Base-by-base conservation (phyloP, 1,140 invertebrate genomes). In the Hyles vespertilio region DNA sequence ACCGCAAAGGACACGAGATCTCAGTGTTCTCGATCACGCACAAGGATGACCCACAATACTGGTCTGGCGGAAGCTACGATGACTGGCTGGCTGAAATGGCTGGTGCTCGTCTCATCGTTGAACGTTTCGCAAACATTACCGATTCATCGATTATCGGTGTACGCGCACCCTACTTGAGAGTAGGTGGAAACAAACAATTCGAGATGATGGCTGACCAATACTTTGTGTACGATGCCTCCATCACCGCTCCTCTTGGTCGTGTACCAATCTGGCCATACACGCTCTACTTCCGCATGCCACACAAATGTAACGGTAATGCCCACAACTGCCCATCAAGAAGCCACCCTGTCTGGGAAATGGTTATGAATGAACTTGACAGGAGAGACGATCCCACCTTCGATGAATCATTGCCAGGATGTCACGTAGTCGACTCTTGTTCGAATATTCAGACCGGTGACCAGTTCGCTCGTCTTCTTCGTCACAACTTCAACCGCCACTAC, bases 181-280 rank as follows among this genome's bases (percentile, higher is more conserved):
- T 98, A 0, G 97, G 97, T 61, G 97, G 97, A 69, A 97, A 98
- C 89, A 97, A 96, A 67, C 96, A 98, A 91, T 98, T 98, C 84
- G 94, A 96, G 84, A 98, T 98, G 96, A 97, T 98, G 96, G 94
- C 95, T 57, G 96, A 98, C 79, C 96, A 98, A 79, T 97, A 96
- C 89, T 98, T 98, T 82, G 94, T 97, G 7, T 98, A 98, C 81
- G 97, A 98, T 81, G 95, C 97, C 3, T 97, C 96, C 3, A 98
- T 98, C 74, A 98, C 97, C 0, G 96, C 96, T 32, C 95, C 96
- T 3, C 90, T 97, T 56, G 93, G 94, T 10, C 94, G 96, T 43
- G 95, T 96, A 5, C 97, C 96, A 36, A 95, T 98, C 75, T 98
- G 97, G 97, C 97, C 97, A 0, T 98, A 98, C 91, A 98, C 97